A percentile compares a stretch with the other conserved stretches of the same genome.
Evolutionary conservation across 1,140 invertebrate genomes (phyloP).

Genomic region (Epicauta chinensis): DNA sequence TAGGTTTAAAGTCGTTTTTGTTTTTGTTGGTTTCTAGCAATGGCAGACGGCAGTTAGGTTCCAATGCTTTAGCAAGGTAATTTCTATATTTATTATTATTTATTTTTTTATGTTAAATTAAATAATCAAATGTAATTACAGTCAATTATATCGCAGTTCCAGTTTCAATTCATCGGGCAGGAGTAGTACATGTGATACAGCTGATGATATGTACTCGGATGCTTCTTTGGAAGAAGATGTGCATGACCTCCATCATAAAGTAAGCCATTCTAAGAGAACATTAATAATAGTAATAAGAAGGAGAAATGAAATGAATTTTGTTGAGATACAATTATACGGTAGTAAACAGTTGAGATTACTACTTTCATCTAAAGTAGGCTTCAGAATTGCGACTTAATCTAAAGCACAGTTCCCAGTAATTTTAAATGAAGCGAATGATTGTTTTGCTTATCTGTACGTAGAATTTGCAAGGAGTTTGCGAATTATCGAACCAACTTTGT

Average conservation of each 20-base stretch:
- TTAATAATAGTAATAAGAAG: not conserved
- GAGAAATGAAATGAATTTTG: too few species aligned
- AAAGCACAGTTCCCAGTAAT: too few species aligned
- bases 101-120: constrained; percentile 14
- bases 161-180: constrained; percentile 85
- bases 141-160: constrained; percentile 81
- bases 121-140: constrained; percentile 44
- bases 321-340: too few species aligned
- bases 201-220: constrained; percentile 88
- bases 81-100: constrained; percentile 13
- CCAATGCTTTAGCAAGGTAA: constrained; percentile 82
- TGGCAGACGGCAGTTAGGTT: constrained; percentile 66
- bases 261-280: constrained; percentile 43
- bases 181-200: constrained; percentile 81
- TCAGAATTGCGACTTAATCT: too few species aligned
- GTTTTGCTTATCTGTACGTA: too few species aligned
- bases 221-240: constrained; percentile 86
- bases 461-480: too few species aligned
- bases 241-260: constrained; percentile 83
- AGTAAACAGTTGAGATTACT: too few species aligned
- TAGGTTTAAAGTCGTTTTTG: constrained; percentile 14
- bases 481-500: too few species aligned
- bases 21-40: constrained; percentile 64
- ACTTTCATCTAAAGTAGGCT: too few species aligned
- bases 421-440: too few species aligned